Base-by-base conservation (phyloP, 2,888 invertebrate genomes). In the Apodemia duryi region DNA sequence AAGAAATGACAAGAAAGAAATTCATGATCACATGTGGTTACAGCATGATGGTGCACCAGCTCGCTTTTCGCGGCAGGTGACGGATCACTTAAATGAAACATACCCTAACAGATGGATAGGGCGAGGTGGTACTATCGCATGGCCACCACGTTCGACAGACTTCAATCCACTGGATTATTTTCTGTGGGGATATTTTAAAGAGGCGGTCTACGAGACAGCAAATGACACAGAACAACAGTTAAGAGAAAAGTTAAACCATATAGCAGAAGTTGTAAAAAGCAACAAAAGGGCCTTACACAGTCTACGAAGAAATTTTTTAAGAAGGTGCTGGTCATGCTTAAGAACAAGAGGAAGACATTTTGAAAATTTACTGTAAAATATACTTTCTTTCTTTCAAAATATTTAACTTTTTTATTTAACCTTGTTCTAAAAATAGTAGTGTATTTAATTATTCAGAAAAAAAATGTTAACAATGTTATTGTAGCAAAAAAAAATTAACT, bases 111-210 rank as follows among this genome's bases (percentile, higher is more conserved):
- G 35, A 32, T 60, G 60, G 28, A 60, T 60, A 60, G 32, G 32
- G 35, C 32, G 49, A n/a, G 49, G 5, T 49, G 11, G 49, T n/a
- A n/a, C n/a, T 49, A 49, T 49, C 6, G 0, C 13, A 13, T 49
- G n/a, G 49, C 49, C 49, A 49, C 49, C 49, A 49, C 49, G 49
- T n/a, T 49, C n/a, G n/a, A 35, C 60, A 10, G 60, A 60, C 11
- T n/a, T 60, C 13, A 60, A 60, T 60, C 60, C 60, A 13, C 35
- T 60, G 60, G 60, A 60, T 11, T 60, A 28, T 13, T 60, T 60
- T 13, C 60, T 60, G 32, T 60, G 60, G 60, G 60, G 60, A 60
- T 60, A 60, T 60, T 60, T 60, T 29, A 60, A 60, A 60, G 60
- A 60, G 60, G 60, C 60, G 13, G 32, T 60, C 60, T 32, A 60